Evolutionary conservation across 2,113 vertebrate species (phyloP), one percentile per base, ranked within the genome.

Genomic region (Phrynosoma platyrhinos): DNA sequence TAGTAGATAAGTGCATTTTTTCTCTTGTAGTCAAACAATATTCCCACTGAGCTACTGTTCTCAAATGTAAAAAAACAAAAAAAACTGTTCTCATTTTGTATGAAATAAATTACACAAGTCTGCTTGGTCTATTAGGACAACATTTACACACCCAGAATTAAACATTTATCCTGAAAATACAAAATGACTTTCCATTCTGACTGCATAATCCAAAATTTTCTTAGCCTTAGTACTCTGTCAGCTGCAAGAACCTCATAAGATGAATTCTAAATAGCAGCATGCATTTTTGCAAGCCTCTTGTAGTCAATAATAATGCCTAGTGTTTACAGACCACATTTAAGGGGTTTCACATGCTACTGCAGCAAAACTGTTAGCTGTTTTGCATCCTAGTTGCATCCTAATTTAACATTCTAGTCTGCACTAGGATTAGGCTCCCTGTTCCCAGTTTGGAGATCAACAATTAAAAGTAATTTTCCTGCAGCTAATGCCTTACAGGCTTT

Each of bases 171-270:
- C 83, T 89, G 89, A 93, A 92, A 90, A 53, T 18, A 87, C 42
- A 76, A 66, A 32, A 69, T n/a, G 40, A 58, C 40, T 52, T 82
- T 27, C 30, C 36, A 25, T 32, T 87, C 30, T 82, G 79, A 82
- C 62, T 75, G 2, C 89, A 88, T 93, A 93, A 94, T 91, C 92
- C 47, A 47, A 47, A 87, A 91, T 83, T 71, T 87, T 91, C 89
- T 90, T 91, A 91, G 92, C 87, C 84, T 90, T 91, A 68, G 82
- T 52, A 82, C 90, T 94, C 89, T 85, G 85, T 92, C 89, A 91
- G 84, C 88, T 92, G 82, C 90, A 95, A 93, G 88, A 88, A 91
- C 82, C 90, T 47, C 47, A 47, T 92, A 74, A 82, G 87, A 92
- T 88, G 85, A 80, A 85, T 91, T 94, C 92, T 92, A 86, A 89